Evolutionary conservation across 1,140 invertebrate species (phyloP).

Genomic region (Leptinotarsa defecta): DNA sequence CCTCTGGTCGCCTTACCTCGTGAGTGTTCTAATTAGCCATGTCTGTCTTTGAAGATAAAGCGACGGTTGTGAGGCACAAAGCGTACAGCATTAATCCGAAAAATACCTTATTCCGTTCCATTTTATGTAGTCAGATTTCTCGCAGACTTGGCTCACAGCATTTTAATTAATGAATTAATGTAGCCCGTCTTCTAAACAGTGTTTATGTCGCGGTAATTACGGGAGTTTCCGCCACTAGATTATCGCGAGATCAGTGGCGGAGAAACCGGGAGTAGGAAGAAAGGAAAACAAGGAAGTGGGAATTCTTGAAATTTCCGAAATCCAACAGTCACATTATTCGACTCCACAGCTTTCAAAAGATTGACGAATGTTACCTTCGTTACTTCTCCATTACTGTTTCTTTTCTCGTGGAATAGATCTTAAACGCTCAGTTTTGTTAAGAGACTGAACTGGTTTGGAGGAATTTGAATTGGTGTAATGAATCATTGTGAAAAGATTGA

Average conservation of each 20-base stretch:
- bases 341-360: too few relatives aligned
- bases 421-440: too few relatives aligned
- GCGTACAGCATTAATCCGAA: slow-evolving; percentile 20
- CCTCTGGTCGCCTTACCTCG: neutral
- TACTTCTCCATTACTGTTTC: too few relatives aligned
- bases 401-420: too few relatives aligned
- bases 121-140: slow-evolving; percentile 48
- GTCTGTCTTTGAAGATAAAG: neutral
- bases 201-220: slow-evolving; percentile 58
- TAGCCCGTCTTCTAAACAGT: slow-evolving; percentile 57
- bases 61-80: neutral
- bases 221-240: slow-evolving; percentile 52
- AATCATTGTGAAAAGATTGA: too few relatives aligned
- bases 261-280: slow-evolving; percentile 46
- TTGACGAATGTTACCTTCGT: too few relatives aligned
- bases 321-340: too few relatives aligned
- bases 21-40: slow-evolving; percentile 4
- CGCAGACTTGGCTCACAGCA: slow-evolving; percentile 49
- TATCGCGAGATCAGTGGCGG: slow-evolving; percentile 34
- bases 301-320: too few relatives aligned
- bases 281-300: slow-evolving; percentile 33
- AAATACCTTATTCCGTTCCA: slow-evolving; percentile 45
- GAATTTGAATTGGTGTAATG: too few relatives aligned
- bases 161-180: slow-evolving; percentile 58
- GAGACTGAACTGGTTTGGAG: too few relatives aligned